These are phyloP conservation scores for Coenonympha arcania DNA, from an alignment of 2,888 invertebrate species.

Conservation along the genomic window DNA sequence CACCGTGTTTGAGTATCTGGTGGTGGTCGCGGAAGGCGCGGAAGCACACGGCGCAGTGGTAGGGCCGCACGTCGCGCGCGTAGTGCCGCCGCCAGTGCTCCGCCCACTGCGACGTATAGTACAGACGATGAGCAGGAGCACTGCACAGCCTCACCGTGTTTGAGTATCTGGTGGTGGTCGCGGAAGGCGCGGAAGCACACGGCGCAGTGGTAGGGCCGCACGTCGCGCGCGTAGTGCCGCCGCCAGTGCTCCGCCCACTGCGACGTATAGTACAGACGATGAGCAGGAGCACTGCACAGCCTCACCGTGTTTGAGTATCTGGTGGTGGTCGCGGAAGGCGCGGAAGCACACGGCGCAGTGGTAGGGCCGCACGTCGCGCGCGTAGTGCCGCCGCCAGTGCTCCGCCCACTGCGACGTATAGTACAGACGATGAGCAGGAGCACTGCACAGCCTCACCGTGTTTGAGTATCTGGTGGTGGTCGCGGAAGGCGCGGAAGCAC, in stretches of 20 bases:
- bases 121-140: too few relatives aligned
- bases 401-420: too few relatives aligned
- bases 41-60: conserved; percentile 64
- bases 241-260: conserved; percentile 56
- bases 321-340: conserved; percentile 55
- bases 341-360: conserved; percentile 65
- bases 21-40: conserved; percentile 57
- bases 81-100: conserved; percentile 60
- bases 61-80: conserved; percentile 59
- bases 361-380: conserved; percentile 59
- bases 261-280: too few relatives aligned
- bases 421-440: too few relatives aligned
- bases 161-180: conserved; percentile 56
- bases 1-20: conserved; percentile 63
- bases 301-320: conserved; percentile 61
- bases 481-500: conserved; percentile 63
- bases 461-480: conserved; percentile 56
- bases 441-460: conserved; percentile 45
- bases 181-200: conserved; percentile 64
- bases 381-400: conserved; percentile 62
- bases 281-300: too few relatives aligned
- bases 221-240: conserved; percentile 60
- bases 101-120: too few relatives aligned
- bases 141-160: conserved; percentile 45
- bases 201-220: conserved; percentile 60